These are phyloP conservation scores for Lepus townsendii DNA, from an alignment of 2,797 vertebrate species.

Conservation along the genomic window DNA sequence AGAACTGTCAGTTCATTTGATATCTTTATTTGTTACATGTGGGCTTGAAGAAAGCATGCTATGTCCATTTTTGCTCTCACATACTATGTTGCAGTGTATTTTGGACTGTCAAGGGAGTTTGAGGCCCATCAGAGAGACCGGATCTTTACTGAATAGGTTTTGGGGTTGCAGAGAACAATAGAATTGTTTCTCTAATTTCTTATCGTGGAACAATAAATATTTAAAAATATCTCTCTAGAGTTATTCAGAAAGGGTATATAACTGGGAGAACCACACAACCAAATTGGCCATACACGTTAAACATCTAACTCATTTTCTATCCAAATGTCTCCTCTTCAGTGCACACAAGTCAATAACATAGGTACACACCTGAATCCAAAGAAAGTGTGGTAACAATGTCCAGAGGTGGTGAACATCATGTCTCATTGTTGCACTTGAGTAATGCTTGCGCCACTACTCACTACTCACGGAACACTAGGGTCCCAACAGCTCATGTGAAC, in stretches of 20 bases:
- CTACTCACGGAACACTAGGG: not conserved
- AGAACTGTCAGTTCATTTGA: slow-evolving; percentile 82
- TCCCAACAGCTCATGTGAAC: not conserved
- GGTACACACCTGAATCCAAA: not conserved
- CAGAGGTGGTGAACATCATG: not conserved
- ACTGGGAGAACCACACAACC: not conserved
- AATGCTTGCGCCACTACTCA: not conserved
- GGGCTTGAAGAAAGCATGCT: slow-evolving; percentile 80
- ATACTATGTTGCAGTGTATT: slow-evolving; percentile 34
- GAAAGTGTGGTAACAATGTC: not conserved
- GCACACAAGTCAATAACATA: not conserved
- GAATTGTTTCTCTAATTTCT: not conserved
- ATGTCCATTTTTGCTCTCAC: slow-evolving; percentile 66
- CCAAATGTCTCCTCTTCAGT: not conserved
- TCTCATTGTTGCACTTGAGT: not conserved
- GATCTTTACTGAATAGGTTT: slow-evolving; percentile 40
- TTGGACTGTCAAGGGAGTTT: slow-evolving; percentile 74
- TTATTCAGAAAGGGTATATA: not conserved
- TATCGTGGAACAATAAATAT: not conserved
- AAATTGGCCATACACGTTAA: not conserved
- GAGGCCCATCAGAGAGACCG: slow-evolving; percentile 48
- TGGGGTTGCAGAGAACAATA: slow-evolving; percentile 28
- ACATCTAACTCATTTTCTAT: not conserved
- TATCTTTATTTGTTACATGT: slow-evolving; percentile 85
- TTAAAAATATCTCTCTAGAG: not conserved